These are phyloP conservation scores for Colletes collaris DNA, from an alignment of 2,888 invertebrate species.

Conservation along the genomic window DNA sequence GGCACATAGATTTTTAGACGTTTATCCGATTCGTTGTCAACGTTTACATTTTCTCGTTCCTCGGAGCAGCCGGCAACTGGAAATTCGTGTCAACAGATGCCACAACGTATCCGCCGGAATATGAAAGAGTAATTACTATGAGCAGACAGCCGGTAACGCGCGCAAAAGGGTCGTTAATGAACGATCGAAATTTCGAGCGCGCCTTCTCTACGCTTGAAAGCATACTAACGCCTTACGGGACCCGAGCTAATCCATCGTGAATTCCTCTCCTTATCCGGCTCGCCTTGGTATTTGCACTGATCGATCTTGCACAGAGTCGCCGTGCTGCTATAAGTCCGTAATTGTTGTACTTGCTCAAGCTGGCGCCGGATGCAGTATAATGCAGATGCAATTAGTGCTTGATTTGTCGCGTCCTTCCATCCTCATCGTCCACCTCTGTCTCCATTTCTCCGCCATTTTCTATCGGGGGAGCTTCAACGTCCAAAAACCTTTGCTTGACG, in stretches of 20 bases:
- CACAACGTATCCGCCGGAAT: conserved; percentile 56
- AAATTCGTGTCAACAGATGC: conserved; percentile 21
- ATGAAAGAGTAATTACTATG: conserved; percentile 73
- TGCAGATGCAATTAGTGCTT: conserved; percentile 72
- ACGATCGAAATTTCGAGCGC: conserved; percentile 71
- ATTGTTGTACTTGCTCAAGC: conserved; percentile 75
- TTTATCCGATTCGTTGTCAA: neutral
- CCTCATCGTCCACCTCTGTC: conserved; percentile 12
- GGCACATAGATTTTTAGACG: too few species aligned
- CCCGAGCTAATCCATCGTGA: conserved; percentile 64
- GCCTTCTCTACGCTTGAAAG: conserved; percentile 48
- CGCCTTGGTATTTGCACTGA: conserved; percentile 62
- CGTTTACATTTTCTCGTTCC: neutral
- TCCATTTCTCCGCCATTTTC: conserved; percentile 39
- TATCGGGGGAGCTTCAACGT: conserved; percentile 13
- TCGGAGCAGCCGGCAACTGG: neutral
- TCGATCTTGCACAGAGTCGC: conserved; percentile 65
- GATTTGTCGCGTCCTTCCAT: conserved; percentile 48
- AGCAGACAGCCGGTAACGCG: conserved; percentile 47
- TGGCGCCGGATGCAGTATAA: conserved; percentile 62
- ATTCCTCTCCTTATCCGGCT: conserved; percentile 24
- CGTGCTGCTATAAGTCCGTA: conserved; percentile 70
- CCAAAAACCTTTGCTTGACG: conserved; percentile 49
- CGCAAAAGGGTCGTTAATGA: conserved; percentile 67
- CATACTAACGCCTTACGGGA: conserved; percentile 45